Conservation (phyloP, 1,140 invertebrate species). For the Drosophila littoralis region DNA sequence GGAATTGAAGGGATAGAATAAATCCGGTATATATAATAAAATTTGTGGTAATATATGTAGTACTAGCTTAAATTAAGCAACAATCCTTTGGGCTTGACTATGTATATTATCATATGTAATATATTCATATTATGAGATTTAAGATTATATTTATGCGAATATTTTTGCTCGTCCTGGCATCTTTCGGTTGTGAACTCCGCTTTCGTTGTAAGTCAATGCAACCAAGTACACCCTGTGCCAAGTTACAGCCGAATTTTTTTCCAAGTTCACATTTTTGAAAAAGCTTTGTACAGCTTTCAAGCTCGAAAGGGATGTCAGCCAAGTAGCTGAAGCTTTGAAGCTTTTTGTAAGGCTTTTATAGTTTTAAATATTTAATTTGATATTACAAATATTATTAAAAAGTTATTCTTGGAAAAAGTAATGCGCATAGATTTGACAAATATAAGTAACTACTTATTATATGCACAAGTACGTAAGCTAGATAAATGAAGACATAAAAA, state of each 20-base stretch:
- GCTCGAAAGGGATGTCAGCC: not conserved
- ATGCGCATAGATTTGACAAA: not conserved
- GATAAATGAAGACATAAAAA: no score
- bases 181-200: slow-evolving; percentile 1
- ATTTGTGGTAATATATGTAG: no score
- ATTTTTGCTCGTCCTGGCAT: not conserved
- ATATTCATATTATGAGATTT: no score
- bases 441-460: no score
- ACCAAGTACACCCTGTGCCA: slow-evolving; percentile 12
- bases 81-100: not conserved
- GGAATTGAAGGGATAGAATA: no score
- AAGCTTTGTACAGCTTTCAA: slow-evolving; percentile 1
- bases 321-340: not conserved
- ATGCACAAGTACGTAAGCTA: not conserved
- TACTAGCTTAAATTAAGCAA: not conserved
- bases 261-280: not conserved
- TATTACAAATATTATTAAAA: not conserved
- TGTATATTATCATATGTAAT: not conserved
- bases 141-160: not conserved
- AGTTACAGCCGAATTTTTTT: not conserved
- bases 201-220: not conserved
- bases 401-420: not conserved
- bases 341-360: not conserved
- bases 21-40: no score
- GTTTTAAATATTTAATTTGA: not conserved